A percentile compares a stretch with the other conserved stretches of the same genome.
Conservation (phyloP, 2,797 vertebrate species). For the Gorsachius magnificus region DNA sequence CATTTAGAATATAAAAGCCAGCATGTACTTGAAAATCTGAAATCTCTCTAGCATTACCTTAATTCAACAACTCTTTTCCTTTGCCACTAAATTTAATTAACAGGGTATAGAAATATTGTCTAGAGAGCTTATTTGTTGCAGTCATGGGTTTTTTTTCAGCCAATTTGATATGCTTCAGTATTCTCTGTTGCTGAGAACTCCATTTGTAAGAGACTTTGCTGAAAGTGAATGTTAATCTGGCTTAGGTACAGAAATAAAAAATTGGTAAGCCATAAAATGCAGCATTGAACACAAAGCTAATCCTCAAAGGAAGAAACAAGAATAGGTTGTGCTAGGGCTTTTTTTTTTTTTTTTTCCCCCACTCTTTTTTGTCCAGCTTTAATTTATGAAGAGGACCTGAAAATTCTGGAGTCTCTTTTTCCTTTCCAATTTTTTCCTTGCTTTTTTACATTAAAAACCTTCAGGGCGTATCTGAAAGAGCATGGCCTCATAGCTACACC, state of each 20-base stretch:
- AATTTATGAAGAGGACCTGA: background rate
- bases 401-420: background rate
- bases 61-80: background rate
- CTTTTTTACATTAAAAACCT: background rate
- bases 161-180: background rate
- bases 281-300: slow-evolving; percentile 5
- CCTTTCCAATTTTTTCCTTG: background rate
- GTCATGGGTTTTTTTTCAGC: background rate
- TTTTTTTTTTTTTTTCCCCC: background rate
- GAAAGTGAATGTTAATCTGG: slow-evolving; percentile 26
- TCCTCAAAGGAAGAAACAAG: slow-evolving; percentile 21
- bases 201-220: background rate
- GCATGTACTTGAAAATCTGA: background rate
- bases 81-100: slow-evolving; percentile 10
- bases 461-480: background rate
- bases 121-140: slow-evolving; percentile 3
- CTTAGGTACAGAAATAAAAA: slow-evolving; percentile 37
- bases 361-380: background rate
- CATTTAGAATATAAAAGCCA: background rate
- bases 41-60: background rate
- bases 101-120: background rate
- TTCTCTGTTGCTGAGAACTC: background rate
- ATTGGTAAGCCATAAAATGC: slow-evolving; percentile 19
- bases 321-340: background rate
- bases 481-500: background rate